Percentiles rank a stretch among this genome's conserved stretches.
These are phyloP conservation scores for Prionailurus viverrinus DNA, from an alignment of 2,113 vertebrate species.

Conservation along the genomic window DNA sequence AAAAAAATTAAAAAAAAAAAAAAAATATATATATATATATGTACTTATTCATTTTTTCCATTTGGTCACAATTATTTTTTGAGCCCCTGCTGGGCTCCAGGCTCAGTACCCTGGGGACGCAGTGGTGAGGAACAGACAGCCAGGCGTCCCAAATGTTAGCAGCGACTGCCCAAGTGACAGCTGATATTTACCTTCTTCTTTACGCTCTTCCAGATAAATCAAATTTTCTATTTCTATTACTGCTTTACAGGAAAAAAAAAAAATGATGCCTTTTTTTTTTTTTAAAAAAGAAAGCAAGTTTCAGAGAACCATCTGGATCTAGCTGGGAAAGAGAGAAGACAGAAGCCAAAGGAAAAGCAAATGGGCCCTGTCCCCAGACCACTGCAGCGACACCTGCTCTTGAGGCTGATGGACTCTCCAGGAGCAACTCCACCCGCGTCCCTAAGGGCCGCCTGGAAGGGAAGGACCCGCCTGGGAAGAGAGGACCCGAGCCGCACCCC, in stretches of 20 bases:
- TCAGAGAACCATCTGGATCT: background rate
- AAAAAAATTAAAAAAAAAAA: too few relatives aligned
- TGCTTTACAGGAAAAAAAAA: background rate
- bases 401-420: background rate
- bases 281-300: background rate
- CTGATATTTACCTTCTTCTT: background rate
- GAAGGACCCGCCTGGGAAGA: background rate
- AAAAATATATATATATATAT: too few relatives aligned
- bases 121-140: rapidly evolving
- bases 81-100: background rate
- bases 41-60: background rate
- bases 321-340: background rate
- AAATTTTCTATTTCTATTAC: background rate
- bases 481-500: background rate
- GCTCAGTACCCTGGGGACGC: background rate
- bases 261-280: background rate
- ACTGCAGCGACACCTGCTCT: rapidly evolving
- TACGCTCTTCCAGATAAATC: background rate
- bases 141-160: background rate
- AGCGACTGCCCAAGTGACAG: rapidly evolving
- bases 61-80: background rate
- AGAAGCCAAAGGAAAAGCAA: background rate
- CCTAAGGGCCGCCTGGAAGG: background rate
- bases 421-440: background rate
- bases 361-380: background rate